Evolutionary conservation across 2,113 vertebrate species (phyloP).

Genomic region (Lepidothrix coronata): DNA sequence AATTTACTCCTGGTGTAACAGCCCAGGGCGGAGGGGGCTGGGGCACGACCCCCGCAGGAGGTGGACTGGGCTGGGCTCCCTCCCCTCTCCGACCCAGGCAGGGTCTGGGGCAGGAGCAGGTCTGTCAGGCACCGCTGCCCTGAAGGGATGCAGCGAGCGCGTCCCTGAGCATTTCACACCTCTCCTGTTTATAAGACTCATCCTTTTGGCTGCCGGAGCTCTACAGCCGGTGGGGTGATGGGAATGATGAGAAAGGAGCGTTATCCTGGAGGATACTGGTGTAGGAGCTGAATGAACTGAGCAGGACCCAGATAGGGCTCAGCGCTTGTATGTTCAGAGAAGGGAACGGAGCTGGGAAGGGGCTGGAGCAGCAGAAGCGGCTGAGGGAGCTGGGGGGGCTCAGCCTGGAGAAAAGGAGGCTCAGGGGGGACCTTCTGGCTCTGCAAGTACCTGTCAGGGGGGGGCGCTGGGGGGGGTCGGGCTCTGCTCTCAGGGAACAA

Average conservation of each 20-base stretch:
- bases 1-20: neutral
- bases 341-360: neutral
- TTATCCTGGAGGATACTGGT: neutral
- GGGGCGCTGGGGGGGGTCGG: neutral
- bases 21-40: accelerated
- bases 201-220: neutral
- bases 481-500: neutral
- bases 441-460: neutral
- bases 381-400: neutral
- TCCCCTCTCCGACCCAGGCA: neutral
- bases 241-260: neutral
- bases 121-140: neutral
- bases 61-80: neutral
- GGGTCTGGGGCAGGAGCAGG: neutral
- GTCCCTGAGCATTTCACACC: neutral
- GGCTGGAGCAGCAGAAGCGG: neutral
- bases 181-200: neutral
- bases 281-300: accelerated
- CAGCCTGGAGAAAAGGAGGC: neutral
- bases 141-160: neutral
- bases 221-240: neutral
- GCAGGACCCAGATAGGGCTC: neutral
- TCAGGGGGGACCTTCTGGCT: neutral
- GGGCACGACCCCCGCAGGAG: neutral
- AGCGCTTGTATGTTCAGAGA: accelerated